phyloP scores from a whole-genome alignment of 2,888 invertebrate genomes.

The Dynastes tityus region DNA sequence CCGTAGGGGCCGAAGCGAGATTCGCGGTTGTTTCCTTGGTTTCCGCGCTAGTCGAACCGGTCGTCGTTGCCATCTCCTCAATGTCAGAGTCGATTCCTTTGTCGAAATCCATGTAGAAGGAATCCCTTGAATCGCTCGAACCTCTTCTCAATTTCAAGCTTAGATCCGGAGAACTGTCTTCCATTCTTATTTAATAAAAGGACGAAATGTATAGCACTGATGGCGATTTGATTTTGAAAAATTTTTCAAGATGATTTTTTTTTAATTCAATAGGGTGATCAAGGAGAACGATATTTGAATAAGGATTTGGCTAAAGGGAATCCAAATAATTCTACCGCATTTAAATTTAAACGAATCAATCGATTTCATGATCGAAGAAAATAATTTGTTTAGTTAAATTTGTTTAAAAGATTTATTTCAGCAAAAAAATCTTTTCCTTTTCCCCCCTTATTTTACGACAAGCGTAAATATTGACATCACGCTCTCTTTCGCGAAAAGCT shows the following conservation, averaged over 20 bases:
- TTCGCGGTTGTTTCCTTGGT: conserved; percentile 65
- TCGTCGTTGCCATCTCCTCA: conserved; percentile 85
- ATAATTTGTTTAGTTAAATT: background rate
- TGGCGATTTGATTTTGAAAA: background rate
- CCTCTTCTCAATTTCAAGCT: conserved; percentile 89
- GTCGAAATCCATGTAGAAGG: conserved; percentile 93
- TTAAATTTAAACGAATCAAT: conserved; percentile 30
- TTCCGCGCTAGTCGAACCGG: conserved; percentile 73
- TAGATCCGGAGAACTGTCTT: conserved; percentile 89
- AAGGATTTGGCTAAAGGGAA: background rate
- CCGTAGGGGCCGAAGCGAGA: conserved; percentile 65
- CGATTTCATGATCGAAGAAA: conserved; percentile 32
- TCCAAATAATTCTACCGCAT: background rate
- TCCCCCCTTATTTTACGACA: too few species aligned
- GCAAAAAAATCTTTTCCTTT: too few species aligned
- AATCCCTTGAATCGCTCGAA: conserved; percentile 89
- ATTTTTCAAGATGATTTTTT: background rate
- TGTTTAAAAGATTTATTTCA: background rate
- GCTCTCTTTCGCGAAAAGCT: conserved; percentile 8
- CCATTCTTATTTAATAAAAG: conserved; percentile 65
- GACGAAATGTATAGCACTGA: background rate
- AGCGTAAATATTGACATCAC: conserved; percentile 30
- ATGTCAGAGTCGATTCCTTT: conserved; percentile 93
- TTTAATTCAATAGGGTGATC: background rate
- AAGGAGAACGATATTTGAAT: background rate